Evolutionary conservation across 2,113 vertebrate species (phyloP), one percentile per base, ranked within the genome.

Genomic region (Erythrocercus mccallii): DNA sequence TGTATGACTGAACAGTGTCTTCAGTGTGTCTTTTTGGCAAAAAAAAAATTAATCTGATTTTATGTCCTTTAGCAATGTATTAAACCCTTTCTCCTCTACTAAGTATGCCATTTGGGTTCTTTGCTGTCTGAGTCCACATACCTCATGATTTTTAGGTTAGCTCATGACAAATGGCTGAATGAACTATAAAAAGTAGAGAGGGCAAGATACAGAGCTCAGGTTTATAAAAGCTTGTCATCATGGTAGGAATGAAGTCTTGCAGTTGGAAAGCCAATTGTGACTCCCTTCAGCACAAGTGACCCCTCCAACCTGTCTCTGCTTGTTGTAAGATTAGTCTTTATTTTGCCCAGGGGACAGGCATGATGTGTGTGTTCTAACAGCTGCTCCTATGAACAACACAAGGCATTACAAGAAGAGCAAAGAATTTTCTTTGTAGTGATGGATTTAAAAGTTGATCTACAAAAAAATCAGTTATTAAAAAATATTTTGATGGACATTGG

Each of bases 101-200:
- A 85, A 92, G n/a, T 53, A 33, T 56, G 37, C 4, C 11, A 31
- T 80, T 93, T 93, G 71, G 47, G 88, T 80, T 69, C 68, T 81
- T 84, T 80, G 42, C 30, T 60, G 27, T 33, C n/a, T 31, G 37
- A 81, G 40, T 90, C 68, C 74, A 48, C 65, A 48, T 38, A 74
- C 3, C 15, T 8, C 13, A 8, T 48, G 42, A 44, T 48, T 94
- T 53, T 88, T 83, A 74, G 42, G 61, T 77, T 95, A 87, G 58
- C 50, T 80, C 80, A 61, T 93, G 92, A 95, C 45, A 95, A 87
- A 82, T 95, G 92, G 85, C 74, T 93, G 27, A 31, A 66, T 38
- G 90, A 96, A 40, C 65, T 64, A 44, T 10, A 90, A 66, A 21
- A 87, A 69, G 50, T 44, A 79, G 76, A 89, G 84, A 94, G 66